phyloP scores from a whole-genome alignment of 1,140 invertebrate species.

The Lasaia peninsularis region DNA sequence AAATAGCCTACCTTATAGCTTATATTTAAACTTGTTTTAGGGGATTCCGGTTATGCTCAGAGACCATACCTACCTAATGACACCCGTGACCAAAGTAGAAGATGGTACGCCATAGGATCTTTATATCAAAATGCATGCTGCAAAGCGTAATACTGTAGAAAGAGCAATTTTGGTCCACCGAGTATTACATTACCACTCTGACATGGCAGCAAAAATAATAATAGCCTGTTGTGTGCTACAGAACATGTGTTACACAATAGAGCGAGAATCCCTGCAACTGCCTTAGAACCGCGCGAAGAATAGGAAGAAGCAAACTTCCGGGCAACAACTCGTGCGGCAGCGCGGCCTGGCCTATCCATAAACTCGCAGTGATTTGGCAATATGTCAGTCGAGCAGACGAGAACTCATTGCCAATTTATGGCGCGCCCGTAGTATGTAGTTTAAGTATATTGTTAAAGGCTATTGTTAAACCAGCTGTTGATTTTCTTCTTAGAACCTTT shows the following conservation, averaged over 20 bases:
- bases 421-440: too few relatives aligned
- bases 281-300: too few relatives aligned
- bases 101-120: not conserved
- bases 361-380: not conserved
- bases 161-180: conserved; percentile 1
- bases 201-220: conserved; percentile 1
- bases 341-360: too few relatives aligned
- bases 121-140: not conserved
- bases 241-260: conserved; percentile 5
- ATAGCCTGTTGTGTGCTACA: conserved; percentile 9
- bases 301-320: too few relatives aligned
- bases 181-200: conserved; percentile 1
- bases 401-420: not conserved
- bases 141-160: not conserved
- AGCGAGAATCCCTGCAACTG: not conserved
- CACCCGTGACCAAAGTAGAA: not conserved
- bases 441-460: too few relatives aligned
- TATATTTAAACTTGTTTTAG: not conserved
- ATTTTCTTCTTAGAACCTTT: too few relatives aligned
- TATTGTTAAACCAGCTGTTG: too few relatives aligned
- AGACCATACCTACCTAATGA: not conserved
- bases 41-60: not conserved
- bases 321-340: too few relatives aligned
- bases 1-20: too few relatives aligned
- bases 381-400: not conserved